phyloP scores from a whole-genome alignment of 92 coral and sea anemone genomes.

The Epizoanthus ramosus region DNA sequence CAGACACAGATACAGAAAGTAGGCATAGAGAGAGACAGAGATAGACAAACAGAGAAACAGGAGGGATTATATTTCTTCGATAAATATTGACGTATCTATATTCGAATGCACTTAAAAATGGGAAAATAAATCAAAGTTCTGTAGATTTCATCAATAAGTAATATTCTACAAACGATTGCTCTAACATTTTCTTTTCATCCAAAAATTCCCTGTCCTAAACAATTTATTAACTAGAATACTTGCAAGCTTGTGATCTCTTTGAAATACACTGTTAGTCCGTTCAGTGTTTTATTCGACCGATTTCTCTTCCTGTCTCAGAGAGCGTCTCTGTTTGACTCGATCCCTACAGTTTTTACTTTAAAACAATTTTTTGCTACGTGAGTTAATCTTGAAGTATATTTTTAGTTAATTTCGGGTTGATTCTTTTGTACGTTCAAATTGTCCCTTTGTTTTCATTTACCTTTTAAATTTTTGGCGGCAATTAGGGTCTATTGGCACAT shows the following conservation, averaged over 20 bases:
- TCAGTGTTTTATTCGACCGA: not conserved
- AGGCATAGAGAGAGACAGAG: no score
- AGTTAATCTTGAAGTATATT: not conserved
- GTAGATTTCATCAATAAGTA: constrained; percentile 31
- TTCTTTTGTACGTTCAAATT: constrained; percentile 14
- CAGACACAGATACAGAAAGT: no score
- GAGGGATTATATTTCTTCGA: not conserved
- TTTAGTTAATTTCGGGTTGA: constrained; percentile 21
- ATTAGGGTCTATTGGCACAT: constrained; percentile 22
- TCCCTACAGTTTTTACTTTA: not conserved
- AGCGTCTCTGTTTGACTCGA: not conserved
- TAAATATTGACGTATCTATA: constrained; percentile 24
- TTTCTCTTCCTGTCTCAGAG: not conserved
- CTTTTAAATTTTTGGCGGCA: constrained; percentile 48
- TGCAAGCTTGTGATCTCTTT: not conserved
- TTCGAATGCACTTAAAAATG: constrained; percentile 15
- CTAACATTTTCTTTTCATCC: not conserved
- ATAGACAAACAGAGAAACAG: no score
- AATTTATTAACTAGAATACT: no score
- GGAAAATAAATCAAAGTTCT: constrained; percentile 8
- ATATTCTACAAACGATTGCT: constrained; percentile 19
- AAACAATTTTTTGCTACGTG: constrained; percentile 15
- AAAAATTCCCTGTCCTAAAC: no score
- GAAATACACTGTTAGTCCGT: not conserved
- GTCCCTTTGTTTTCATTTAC: constrained; percentile 26